Base-by-base conservation (phyloP, 2,888 invertebrate species). In the Agonum fuliginosum region DNA sequence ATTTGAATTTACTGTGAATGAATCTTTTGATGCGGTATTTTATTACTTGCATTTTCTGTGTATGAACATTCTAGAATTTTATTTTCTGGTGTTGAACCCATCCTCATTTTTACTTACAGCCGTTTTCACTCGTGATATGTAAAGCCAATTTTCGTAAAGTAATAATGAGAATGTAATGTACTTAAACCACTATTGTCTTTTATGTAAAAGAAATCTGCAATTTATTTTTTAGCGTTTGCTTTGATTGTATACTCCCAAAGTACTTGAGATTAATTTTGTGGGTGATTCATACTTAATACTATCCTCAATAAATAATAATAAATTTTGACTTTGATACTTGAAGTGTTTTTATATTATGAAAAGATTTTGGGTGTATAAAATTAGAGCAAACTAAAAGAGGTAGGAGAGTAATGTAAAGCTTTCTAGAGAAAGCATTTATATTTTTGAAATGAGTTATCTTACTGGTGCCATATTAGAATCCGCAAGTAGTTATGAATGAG, bases 101-200 rank as follows among this genome's bases (percentile, higher is more conserved):
- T n/a, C n/a, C n/a, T n/a, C 72, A 72, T 72, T 72, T 72, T 37
- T 72, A 72, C 70, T 70, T 70, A 72, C 37, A 17, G 2, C 30
- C 17, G 14, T 62, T 48, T 19, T 20, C 34, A 30, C n/a, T 43
- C 17, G 58, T 58, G 58, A 48, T 75, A 75, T 75, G 67, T 48
- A 67, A 51, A 67, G 75, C 75, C 75, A 67, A 73, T 73, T 73
- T 41, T 37, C 34, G 30, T 27, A 46, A 71, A 48, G 43, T 19
- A 48, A 71, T 20, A 69, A 41, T 69, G 41, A 62, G 22, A 62
- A 24, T 43, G 46, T 12, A 43, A 75, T 75, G 75, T 75, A 75
- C 75, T 75, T 75, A 75, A 73, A 54, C 34, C n/a, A 73, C 41
- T 22, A 27, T 48, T 67, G 75, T 75, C 48, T 75, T 75, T 75